Evolutionary conservation across 2,888 invertebrate genomes (phyloP).

Genomic region (Drosophila meridiana): DNA sequence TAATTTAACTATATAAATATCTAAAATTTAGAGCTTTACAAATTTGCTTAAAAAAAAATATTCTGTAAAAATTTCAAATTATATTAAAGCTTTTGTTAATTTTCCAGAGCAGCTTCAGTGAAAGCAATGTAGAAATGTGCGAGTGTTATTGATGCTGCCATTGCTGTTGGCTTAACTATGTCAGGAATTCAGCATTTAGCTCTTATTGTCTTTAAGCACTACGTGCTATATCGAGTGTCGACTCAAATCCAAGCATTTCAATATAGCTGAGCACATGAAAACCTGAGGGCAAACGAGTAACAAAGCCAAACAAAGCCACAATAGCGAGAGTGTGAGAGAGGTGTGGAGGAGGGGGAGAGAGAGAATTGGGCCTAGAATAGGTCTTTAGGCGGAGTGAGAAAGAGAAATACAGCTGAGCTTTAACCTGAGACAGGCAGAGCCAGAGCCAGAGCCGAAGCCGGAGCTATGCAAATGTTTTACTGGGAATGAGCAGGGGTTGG

Average conservation of each 20-base stretch:
- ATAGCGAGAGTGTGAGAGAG: background rate
- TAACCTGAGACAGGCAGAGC: constrained; percentile 4
- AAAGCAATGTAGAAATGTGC: constrained; percentile 6
- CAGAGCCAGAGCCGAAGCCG: constrained; percentile 2
- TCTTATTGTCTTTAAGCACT: constrained; percentile 29
- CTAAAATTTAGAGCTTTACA: too few relatives aligned
- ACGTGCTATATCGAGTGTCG: constrained; percentile 23
- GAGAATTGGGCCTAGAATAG: background rate
- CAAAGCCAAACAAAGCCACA: constrained; percentile 50
- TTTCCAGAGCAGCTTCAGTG: background rate
- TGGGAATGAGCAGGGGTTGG: background rate
- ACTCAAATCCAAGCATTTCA: constrained; percentile 40
- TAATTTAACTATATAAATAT: too few relatives aligned
- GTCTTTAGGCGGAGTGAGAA: background rate
- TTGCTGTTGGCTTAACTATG: constrained; percentile 25
- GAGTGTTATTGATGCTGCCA: constrained; percentile 1
- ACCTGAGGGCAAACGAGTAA: constrained; percentile 40
- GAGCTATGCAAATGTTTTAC: constrained; percentile 49
- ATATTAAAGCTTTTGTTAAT: background rate
- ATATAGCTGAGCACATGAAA: constrained; percentile 39
- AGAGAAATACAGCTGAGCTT: constrained; percentile 21
- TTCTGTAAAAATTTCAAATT: background rate
- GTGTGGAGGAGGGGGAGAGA: background rate
- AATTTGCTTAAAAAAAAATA: background rate
- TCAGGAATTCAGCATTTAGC: constrained; percentile 28